Base-by-base conservation (phyloP, 2,113 vertebrate genomes). In the Chiloscyllium plagiosum region DNA sequence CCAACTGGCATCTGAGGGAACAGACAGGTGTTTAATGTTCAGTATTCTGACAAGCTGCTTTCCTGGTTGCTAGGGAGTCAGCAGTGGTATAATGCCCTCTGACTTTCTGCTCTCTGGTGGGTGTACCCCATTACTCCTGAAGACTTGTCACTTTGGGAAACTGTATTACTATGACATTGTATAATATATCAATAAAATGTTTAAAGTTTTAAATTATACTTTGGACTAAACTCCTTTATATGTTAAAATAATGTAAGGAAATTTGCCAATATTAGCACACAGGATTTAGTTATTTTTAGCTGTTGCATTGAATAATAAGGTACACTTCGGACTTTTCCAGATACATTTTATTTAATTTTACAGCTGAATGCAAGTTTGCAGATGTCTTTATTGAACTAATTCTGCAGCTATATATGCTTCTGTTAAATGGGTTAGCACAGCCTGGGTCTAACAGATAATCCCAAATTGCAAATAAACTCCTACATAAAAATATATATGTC, bases 121-220 rank as follows among this genome's bases (percentile, higher is more conserved):
- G 15, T 33, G 10, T 37, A 66, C 61, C 89, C 13, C 20, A n/a
- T 5, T 37, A 56, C n/a, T 17, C 22, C 47, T 56, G 19, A 85
- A 52, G 50, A 20, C 6, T 76, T 6, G 7, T 93, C 33, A 93
- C 33, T 61, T 65, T 66, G 33, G 17, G 33, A n/a, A 66, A 15
- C 37, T 19, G 1, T 93, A 5, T 93, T 93, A 8, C 7, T 93
- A 33, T 12, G 20, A n/a, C 37, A 93, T 37, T 66, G 15, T 66
- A 65, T 66, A 65, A n/a, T 65, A 93, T 93, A 37, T 66, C 89
- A 93, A 93, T 68, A 93, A 93, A 93, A 66, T 37, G 17, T 90
- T 66, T 66, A 66, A 66, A 93, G 61, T 37, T 93, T 93, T 3
- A 66, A 93, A 66, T 37, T 20, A 66, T 22, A 93, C 3, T 37